These are phyloP conservation scores for Phylloscopus trochiloides DNA, from an alignment of 2,113 vertebrate genomes.

Conservation along the genomic window DNA sequence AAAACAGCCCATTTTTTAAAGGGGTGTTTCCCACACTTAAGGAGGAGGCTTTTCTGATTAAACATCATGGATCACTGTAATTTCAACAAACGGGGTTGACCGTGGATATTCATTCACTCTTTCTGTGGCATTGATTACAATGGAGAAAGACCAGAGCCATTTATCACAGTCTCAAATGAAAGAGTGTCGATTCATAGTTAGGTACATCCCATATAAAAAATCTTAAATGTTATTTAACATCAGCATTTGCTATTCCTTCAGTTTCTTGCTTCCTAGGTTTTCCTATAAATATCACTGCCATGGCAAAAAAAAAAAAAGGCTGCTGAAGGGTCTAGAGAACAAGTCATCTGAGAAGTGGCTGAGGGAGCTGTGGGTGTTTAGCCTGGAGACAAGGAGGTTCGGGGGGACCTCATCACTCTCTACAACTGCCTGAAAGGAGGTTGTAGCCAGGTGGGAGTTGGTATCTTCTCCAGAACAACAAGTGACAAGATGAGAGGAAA, in stretches of 20 bases:
- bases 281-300: background rate
- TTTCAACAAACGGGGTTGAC: background rate
- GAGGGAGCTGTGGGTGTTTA: background rate
- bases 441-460: fast-evolving
- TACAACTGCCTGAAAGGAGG: background rate
- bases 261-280: background rate
- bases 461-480: background rate
- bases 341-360: background rate
- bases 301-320: background rate
- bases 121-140: background rate
- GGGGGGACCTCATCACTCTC: fast-evolving
- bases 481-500: background rate
- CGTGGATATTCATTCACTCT: background rate
- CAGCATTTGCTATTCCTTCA: background rate
- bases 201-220: background rate
- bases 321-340: background rate
- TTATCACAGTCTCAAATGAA: background rate
- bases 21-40: background rate
- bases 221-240: background rate
- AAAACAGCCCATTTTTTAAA: background rate
- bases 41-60: background rate
- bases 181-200: background rate
- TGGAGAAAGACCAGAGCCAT: background rate
- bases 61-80: background rate
- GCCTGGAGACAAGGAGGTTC: background rate